Evolutionary conservation across 2,888 invertebrate species (phyloP).

Genomic region (Xestobium rufovillosum): DNA sequence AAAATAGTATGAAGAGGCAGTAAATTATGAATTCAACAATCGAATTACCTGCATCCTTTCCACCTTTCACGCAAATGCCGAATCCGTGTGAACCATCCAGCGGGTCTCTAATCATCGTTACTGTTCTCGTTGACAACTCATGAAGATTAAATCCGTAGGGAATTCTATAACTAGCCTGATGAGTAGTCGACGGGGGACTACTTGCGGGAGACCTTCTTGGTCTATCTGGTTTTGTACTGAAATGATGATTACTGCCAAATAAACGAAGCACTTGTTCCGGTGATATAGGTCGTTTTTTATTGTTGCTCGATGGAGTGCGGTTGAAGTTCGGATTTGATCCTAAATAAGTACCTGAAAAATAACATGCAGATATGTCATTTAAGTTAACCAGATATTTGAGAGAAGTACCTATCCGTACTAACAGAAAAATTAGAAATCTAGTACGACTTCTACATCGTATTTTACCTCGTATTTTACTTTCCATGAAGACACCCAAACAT

Average conservation of each 20-base stretch:
- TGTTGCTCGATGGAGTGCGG: slow-evolving; percentile 44
- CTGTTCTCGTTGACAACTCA: slow-evolving; percentile 73
- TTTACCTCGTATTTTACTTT: no score
- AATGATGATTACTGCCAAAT: slow-evolving; percentile 32
- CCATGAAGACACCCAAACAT: no score
- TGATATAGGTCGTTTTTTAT: slow-evolving; percentile 73
- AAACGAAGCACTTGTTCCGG: slow-evolving; percentile 62
- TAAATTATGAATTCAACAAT: no score
- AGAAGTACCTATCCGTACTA: no score
- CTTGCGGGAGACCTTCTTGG: slow-evolving; percentile 59
- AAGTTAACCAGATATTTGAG: no score
- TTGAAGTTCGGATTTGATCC: slow-evolving; percentile 56
- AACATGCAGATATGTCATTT: no score
- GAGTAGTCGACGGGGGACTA: slow-evolving; percentile 72
- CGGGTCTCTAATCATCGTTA: slow-evolving; percentile 77
- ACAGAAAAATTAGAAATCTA: no score
- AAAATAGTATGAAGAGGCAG: no score
- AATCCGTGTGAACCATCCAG: slow-evolving; percentile 77
- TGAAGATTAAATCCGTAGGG: slow-evolving; percentile 52
- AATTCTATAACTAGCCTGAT: slow-evolving; percentile 49
- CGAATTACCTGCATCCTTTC: slow-evolving; percentile 79
- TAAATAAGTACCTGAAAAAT: slow-evolving; percentile 58
- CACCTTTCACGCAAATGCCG: slow-evolving; percentile 87
- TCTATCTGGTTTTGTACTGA: slow-evolving; percentile 28
- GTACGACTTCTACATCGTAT: no score